Conservation (phyloP, 2,888 invertebrate species). For the Zaprionus lineosus region DNA sequence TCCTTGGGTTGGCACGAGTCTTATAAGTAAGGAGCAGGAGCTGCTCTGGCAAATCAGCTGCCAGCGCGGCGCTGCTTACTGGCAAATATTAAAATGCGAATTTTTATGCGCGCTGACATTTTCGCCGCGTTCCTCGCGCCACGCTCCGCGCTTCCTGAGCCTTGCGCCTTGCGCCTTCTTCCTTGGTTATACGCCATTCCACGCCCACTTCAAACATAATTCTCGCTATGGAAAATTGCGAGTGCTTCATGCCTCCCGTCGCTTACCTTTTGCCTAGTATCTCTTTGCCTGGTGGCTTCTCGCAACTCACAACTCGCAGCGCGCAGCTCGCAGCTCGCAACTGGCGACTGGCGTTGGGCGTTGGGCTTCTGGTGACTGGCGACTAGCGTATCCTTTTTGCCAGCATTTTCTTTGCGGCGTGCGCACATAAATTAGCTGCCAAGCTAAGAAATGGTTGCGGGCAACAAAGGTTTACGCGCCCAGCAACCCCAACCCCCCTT, state of each 20-base stretch:
- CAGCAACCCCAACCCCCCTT: slow-evolving; percentile 6
- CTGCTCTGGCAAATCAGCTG: slow-evolving; percentile 66
- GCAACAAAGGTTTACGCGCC: slow-evolving; percentile 60
- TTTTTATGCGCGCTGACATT: slow-evolving; percentile 78
- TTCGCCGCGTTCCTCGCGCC: too few species aligned
- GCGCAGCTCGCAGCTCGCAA: too few species aligned
- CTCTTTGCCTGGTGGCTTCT: slow-evolving; percentile 8
- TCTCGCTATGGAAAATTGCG: slow-evolving; percentile 59
- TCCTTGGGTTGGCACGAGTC: too few species aligned
- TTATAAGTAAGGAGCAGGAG: too few species aligned
- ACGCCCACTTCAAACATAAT: slow-evolving; percentile 46
- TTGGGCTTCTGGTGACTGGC: slow-evolving; percentile 2
- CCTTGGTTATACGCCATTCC: not conserved
- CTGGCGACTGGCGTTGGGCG: too few species aligned
- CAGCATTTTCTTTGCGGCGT: slow-evolving; percentile 69
- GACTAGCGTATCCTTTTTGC: slow-evolving; percentile 47
- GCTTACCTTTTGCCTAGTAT: not conserved
- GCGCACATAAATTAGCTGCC: slow-evolving; percentile 78
- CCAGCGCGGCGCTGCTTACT: slow-evolving; percentile 68
- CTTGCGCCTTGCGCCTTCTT: slow-evolving; percentile 42
- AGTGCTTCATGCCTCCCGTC: slow-evolving; percentile 25
- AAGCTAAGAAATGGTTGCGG: slow-evolving; percentile 71
- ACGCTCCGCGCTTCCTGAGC: slow-evolving; percentile 13
- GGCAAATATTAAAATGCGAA: slow-evolving; percentile 78
- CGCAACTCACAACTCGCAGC: too few species aligned